phyloP scores from a whole-genome alignment of 2,113 vertebrate species.

The Pseudolaguvia tuberculata region DNA sequence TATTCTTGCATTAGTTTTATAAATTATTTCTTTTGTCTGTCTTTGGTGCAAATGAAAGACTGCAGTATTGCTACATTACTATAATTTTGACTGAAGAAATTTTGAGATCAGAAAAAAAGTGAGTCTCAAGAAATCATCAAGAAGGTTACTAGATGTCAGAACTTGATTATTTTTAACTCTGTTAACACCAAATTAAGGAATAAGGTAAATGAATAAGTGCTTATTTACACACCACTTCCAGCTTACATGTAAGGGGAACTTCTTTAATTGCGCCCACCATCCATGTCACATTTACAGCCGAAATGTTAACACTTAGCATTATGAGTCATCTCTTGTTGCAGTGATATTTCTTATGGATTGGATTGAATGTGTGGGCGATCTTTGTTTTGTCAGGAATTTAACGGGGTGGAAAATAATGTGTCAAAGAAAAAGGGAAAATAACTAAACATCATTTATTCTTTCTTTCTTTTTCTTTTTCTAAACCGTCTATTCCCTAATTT shows the following conservation, averaged over 20 bases:
- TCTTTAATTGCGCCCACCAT: not conserved
- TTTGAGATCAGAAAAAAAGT: not conserved
- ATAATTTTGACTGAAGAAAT: too few relatives aligned
- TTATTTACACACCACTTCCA: not conserved
- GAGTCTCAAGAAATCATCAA: too few relatives aligned
- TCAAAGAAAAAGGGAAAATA: too few relatives aligned
- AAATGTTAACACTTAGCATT: not conserved
- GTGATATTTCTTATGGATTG: not conserved
- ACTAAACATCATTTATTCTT: too few relatives aligned
- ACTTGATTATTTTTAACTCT: not conserved
- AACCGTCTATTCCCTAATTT: too few relatives aligned
- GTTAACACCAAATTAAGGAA: too few relatives aligned
- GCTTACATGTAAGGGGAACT: not conserved
- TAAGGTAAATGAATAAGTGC: too few relatives aligned
- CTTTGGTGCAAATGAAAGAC: not conserved
- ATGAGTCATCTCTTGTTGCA: not conserved
- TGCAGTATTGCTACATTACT: too few relatives aligned
- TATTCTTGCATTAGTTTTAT: too few relatives aligned
- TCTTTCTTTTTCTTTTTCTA: too few relatives aligned
- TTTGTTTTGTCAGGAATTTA: not conserved
- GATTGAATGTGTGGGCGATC: not conserved
- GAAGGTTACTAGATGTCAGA: not conserved
- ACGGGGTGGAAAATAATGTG: not conserved
- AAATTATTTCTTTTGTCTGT: too few relatives aligned
- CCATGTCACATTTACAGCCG: not conserved